Conservation (phyloP, 2,113 vertebrate genomes). For the Thalassoma bifasciatum region DNA sequence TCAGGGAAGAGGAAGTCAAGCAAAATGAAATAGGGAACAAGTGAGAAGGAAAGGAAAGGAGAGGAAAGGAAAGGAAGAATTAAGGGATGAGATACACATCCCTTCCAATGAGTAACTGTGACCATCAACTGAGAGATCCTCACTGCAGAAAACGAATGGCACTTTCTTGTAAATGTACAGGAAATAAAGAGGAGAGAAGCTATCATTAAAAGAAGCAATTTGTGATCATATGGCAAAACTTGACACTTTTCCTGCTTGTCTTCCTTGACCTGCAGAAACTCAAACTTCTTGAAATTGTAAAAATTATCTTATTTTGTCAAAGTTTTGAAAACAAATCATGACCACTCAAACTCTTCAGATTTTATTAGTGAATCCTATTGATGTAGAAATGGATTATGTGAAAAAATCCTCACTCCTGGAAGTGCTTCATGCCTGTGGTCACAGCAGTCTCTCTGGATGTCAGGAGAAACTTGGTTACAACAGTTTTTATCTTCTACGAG, state of each 20-base stretch:
- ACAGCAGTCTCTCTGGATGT: slow-evolving; percentile 72
- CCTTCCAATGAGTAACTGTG: too few relatives aligned
- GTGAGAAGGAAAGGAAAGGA: too few relatives aligned
- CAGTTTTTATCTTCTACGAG: too few relatives aligned
- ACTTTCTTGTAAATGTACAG: too few relatives aligned
- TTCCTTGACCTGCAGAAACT: slow-evolving; percentile 1
- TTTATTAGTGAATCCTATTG: neutral
- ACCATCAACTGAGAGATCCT: too few relatives aligned
- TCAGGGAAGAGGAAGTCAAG: too few relatives aligned
- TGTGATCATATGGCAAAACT: neutral
- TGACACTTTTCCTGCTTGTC: neutral
- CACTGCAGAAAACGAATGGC: too few relatives aligned
- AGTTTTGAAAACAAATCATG: neutral
- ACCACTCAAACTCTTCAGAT: neutral
- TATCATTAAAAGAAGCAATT: too few relatives aligned
- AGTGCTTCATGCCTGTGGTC: neutral
- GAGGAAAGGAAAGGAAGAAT: too few relatives aligned
- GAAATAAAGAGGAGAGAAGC: too few relatives aligned
- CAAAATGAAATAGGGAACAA: too few relatives aligned
- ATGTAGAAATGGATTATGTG: neutral
- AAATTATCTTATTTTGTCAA: slow-evolving; percentile 1
- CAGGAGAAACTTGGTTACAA: slow-evolving; percentile 60
- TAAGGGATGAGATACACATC: too few relatives aligned
- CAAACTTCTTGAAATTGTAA: neutral
- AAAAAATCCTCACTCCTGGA: neutral